Percentiles rank a stretch among this genome's conserved stretches.
phyloP scores from a whole-genome alignment of 2,888 invertebrate genomes.

The Tupiocoris notatus region DNA sequence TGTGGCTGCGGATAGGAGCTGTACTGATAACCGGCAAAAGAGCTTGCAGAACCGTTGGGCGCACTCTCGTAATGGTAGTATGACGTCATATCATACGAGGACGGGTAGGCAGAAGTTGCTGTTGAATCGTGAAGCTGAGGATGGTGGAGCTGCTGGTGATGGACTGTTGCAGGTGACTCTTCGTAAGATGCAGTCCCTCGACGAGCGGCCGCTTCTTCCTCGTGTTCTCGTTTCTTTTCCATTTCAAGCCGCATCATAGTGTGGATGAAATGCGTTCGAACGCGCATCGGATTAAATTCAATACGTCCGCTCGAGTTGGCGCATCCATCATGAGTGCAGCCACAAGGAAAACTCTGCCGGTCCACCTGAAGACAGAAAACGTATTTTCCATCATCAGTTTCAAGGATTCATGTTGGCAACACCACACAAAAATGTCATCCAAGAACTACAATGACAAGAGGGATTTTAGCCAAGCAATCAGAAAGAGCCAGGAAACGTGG shows the following conservation, averaged over 20 bases:
- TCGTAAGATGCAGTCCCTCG: conserved; percentile 3
- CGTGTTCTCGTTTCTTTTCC: conserved; percentile 74
- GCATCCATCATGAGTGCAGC: conserved; percentile 92
- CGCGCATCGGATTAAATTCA: conserved; percentile 93
- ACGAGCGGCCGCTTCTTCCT: conserved; percentile 55
- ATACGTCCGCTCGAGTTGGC: conserved; percentile 88
- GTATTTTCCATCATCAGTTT: too few relatives aligned
- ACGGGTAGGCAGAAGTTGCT: not conserved
- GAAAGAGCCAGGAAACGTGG: not conserved
- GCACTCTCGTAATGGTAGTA: conserved; percentile 13
- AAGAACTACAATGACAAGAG: not conserved
- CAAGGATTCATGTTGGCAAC: too few relatives aligned
- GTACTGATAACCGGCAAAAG: conserved; percentile 21
- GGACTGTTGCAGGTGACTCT: not conserved
- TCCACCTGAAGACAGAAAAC: conserved; percentile 78
- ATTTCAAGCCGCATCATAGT: conserved; percentile 90
- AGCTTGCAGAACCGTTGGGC: conserved; percentile 10
- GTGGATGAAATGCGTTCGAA: conserved; percentile 94
- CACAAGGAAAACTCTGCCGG: conserved; percentile 92
- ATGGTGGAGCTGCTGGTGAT: not conserved
- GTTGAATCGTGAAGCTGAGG: conserved; percentile 15
- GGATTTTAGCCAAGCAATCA: not conserved
- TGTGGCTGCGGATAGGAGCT: conserved; percentile 25
- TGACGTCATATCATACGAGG: conserved; percentile 53
- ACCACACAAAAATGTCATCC: too few relatives aligned